Evolutionary conservation across 2,888 invertebrate genomes (phyloP).

Genomic region (Atherix ibis): DNA sequence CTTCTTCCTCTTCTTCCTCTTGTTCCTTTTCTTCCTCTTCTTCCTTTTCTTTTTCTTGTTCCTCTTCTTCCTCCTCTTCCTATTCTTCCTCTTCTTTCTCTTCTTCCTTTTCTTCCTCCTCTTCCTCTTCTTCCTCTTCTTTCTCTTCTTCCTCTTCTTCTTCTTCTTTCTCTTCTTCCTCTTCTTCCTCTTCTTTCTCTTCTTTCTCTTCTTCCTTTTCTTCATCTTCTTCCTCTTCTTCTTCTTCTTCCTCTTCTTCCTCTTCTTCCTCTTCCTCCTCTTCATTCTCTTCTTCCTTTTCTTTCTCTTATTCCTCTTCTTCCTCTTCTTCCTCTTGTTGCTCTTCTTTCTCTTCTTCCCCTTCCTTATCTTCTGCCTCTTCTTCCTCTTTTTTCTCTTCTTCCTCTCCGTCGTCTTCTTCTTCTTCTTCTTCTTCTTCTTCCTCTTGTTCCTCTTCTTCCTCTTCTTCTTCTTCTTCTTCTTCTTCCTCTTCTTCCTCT

Average conservation of each 20-base stretch:
- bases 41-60: background rate
- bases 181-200: background rate
- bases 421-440: background rate
- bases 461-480: background rate
- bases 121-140: background rate
- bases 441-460: background rate
- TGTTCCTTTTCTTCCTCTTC: background rate
- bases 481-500: slow-evolving; percentile 1
- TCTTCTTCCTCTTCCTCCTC: background rate
- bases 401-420: background rate
- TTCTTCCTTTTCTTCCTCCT: background rate
- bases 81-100: background rate
- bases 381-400: background rate
- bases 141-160: background rate
- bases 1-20: background rate
- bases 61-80: background rate
- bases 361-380: background rate
- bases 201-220: background rate
- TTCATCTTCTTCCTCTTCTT: background rate
- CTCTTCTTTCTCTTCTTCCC: background rate
- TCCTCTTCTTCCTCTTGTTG: background rate
- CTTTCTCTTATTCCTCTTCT: background rate
- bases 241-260: slow-evolving; percentile 1
- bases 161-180: slow-evolving; percentile 1
- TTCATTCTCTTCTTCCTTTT: background rate